Percentiles rank a stretch among this genome's conserved stretches.
Conservation (phyloP, 2,888 invertebrate species). For the Protodeltote pygarga region DNA sequence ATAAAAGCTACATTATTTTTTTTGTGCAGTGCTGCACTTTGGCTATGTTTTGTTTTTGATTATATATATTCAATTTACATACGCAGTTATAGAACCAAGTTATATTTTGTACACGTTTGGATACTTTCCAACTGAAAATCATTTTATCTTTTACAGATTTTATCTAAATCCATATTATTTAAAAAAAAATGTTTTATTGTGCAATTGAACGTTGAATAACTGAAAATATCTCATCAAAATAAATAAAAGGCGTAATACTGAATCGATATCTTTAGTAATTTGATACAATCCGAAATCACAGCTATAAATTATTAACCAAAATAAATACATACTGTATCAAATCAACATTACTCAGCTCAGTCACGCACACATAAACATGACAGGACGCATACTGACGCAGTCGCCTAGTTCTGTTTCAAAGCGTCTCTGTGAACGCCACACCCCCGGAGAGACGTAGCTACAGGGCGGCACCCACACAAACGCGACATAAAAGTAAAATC, state of each 20-base stretch:
- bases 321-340: constrained; percentile 55
- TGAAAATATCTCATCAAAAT: no score
- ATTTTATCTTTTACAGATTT: no score
- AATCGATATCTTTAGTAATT: background rate
- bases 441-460: constrained; percentile 66
- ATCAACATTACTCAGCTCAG: constrained; percentile 50
- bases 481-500: constrained; percentile 56
- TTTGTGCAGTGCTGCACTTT: constrained; percentile 44
- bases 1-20: constrained; percentile 32
- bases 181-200: no score
- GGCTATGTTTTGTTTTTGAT: background rate
- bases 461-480: constrained; percentile 77
- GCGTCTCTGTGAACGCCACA: constrained; percentile 68
- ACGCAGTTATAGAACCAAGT: background rate
- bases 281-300: constrained; percentile 1
- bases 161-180: no score
- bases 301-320: constrained; percentile 30
- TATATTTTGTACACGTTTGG: no score
- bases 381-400: constrained; percentile 52
- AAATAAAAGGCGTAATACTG: no score
- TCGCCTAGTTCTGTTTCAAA: constrained; percentile 61
- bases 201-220: no score
- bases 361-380: constrained; percentile 39
- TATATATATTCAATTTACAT: background rate
- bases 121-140: no score